phyloP scores from a whole-genome alignment of 53 echinoderm and acorn worm species.

The Crossaster papposus region DNA sequence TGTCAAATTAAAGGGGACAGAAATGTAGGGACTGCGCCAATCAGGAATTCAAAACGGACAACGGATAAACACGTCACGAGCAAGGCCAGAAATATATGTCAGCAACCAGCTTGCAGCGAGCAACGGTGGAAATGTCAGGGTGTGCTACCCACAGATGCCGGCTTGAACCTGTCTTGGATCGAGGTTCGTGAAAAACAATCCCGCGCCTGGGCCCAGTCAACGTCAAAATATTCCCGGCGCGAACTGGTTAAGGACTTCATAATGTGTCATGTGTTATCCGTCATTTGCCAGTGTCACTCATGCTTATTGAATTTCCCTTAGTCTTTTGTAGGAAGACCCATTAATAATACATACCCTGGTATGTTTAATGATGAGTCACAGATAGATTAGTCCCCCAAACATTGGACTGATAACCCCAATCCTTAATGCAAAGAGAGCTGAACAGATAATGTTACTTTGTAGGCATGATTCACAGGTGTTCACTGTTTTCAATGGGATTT shows the following conservation, averaged over 20 bases:
- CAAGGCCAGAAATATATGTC: too few relatives aligned
- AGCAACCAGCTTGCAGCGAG: too few relatives aligned
- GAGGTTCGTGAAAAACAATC: too few relatives aligned
- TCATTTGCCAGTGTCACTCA: background rate
- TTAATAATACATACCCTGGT: background rate
- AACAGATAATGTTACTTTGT: background rate
- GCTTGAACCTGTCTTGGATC: too few relatives aligned
- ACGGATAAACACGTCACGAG: too few relatives aligned
- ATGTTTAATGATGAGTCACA: constrained; percentile 14
- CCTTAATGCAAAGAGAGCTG: background rate
- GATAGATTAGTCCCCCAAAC: background rate
- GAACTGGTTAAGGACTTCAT: background rate
- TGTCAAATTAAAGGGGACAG: too few relatives aligned
- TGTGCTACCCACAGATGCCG: too few relatives aligned
- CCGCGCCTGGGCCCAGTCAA: too few relatives aligned
- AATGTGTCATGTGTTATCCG: background rate
- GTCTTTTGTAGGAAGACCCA: background rate
- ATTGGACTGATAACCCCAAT: background rate
- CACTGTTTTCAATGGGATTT: background rate
- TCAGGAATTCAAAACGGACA: too few relatives aligned
- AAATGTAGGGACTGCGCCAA: too few relatives aligned
- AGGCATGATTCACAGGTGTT: background rate
- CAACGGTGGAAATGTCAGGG: too few relatives aligned
- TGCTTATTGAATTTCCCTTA: background rate
- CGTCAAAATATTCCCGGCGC: too few relatives aligned